Evolutionary conservation across 2,797 vertebrate genomes (phyloP).

Genomic region (Balearica regulorum): DNA sequence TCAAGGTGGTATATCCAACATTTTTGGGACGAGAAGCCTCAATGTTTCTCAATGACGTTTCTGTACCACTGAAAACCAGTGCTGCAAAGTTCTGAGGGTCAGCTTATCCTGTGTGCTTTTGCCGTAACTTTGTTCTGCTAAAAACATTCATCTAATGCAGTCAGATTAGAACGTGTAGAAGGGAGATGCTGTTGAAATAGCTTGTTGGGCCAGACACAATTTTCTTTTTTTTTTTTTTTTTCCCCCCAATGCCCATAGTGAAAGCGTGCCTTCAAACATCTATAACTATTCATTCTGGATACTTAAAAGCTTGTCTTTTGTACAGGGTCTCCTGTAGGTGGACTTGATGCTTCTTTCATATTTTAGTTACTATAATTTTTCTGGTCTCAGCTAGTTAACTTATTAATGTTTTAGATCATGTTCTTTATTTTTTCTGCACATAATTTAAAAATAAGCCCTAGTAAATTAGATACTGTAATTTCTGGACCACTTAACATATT

Average conservation of each 20-base stretch:
- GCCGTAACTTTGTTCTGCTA: background rate
- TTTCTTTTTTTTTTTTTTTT: background rate
- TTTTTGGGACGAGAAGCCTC: background rate
- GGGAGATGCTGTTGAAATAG: background rate
- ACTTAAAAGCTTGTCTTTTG: background rate
- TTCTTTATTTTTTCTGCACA: background rate
- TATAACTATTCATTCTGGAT: background rate
- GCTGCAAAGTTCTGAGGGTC: background rate
- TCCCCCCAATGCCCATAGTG: fast-evolving
- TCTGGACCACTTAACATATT: background rate
- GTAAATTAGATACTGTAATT: background rate
- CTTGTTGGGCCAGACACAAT: background rate
- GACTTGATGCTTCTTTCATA: background rate
- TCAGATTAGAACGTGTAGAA: background rate
- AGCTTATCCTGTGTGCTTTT: background rate
- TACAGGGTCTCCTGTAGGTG: background rate
- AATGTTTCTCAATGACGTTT: background rate
- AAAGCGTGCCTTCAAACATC: background rate
- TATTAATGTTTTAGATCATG: background rate
- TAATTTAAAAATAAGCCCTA: background rate
- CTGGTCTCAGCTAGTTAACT: background rate
- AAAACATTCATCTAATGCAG: background rate
- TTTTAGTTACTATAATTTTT: background rate
- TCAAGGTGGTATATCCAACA: background rate
- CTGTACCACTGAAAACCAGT: background rate